These are phyloP conservation scores for Heloderma charlesbogerti DNA, from an alignment of 2,113 vertebrate genomes.

Conservation along the genomic window DNA sequence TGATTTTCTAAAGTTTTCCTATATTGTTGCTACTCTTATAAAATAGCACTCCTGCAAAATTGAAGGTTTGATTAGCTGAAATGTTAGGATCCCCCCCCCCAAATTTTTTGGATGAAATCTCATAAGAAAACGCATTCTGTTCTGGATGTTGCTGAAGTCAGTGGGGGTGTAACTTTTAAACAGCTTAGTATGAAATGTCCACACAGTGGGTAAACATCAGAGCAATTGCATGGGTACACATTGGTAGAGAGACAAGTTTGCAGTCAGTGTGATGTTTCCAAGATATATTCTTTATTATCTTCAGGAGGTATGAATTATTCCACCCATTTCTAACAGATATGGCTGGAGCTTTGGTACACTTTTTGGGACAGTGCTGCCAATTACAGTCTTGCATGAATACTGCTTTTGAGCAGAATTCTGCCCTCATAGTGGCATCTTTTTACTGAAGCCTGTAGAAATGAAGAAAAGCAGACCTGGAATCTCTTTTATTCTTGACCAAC, in stretches of 20 bases:
- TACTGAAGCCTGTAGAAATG: neutral
- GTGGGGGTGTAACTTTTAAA: neutral
- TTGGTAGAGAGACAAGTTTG: neutral
- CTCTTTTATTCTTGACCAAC: neutral
- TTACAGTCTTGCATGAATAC: neutral
- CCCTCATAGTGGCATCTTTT: neutral
- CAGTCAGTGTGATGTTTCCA: neutral
- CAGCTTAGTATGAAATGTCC: neutral
- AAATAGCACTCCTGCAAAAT: neutral
- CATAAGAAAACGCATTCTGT: neutral
- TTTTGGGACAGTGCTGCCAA: neutral
- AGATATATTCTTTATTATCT: neutral
- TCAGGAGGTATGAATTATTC: neutral
- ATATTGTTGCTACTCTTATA: neutral
- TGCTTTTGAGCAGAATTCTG: neutral
- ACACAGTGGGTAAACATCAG: neutral
- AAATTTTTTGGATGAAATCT: neutral
- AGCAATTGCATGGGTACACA: neutral
- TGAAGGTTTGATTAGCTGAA: neutral
- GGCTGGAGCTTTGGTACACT: fast-evolving
- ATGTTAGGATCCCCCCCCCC: neutral
- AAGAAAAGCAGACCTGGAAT: neutral
- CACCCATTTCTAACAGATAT: neutral
- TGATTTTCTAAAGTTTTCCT: neutral
- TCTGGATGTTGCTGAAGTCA: neutral